Evolutionary conservation across 2,797 vertebrate species (phyloP), one percentile per base, ranked within the genome.

Genomic region (Onychomys torridus): DNA sequence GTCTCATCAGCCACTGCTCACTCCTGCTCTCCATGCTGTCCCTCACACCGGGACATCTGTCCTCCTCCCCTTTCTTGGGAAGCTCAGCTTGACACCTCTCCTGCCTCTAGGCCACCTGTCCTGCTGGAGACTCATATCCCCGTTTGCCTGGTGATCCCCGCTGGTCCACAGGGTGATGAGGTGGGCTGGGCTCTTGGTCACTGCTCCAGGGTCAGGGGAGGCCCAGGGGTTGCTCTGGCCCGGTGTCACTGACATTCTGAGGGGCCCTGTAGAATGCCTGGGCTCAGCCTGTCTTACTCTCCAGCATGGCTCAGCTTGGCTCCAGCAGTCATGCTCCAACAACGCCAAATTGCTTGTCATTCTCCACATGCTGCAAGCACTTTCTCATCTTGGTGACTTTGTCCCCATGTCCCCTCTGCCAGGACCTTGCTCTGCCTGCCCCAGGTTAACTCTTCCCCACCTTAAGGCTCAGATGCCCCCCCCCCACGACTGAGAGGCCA

Each of bases 361-460:
- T 89, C 89, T 63, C 61, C 71, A 25, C 85, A 25, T 2, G 88
- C 84, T 19, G 84, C 19, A 84, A 90, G 52, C n/a, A 46, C 57
- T 75, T 57, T 40, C 88, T 81, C 81, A 14, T 87, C 79, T 8
- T 25, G 25, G 71, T 81, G 90, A 88, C 96, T 94, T 43, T 92
- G 95, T 95, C 67, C 85, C 90, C 1, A 3, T 5, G 81, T 73
- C 84, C 84, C 87, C 81, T 95, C 94, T 55, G 63, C 92, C 46
- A 11, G 79, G 82, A 69, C 21, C 27, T 52, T 25, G 21, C 21
- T 23, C 0, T 2, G 43, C 40, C 69, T 0, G 14, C 63, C 34
- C 43, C 21, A 57, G 19, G 75, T 75, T 75, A 89, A 27, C 88
- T 79, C 49, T 81, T 95, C 34, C 57, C 52, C 78, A 65, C 25